These are phyloP conservation scores for Gymnorhina tibicen DNA, from an alignment of 2,113 vertebrate genomes.

Conservation along the genomic window DNA sequence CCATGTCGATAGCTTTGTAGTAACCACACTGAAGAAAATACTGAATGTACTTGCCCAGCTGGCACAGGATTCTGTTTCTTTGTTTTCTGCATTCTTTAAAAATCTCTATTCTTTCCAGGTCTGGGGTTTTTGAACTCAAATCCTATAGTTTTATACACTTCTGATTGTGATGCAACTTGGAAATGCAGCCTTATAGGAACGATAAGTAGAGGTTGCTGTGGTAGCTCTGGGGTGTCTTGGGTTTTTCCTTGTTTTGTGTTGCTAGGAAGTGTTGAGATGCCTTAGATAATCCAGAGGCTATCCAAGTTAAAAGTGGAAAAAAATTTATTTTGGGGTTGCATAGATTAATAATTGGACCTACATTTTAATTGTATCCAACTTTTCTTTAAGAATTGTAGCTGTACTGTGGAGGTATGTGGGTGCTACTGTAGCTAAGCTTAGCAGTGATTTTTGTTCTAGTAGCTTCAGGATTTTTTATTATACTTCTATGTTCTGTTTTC, in stretches of 20 bases:
- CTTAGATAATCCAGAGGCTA: neutral
- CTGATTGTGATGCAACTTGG: neutral
- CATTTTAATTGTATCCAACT: fast-evolving
- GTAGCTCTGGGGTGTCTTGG: neutral
- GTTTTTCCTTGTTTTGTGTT: neutral
- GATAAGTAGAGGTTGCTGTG: neutral
- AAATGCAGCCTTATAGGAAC: neutral
- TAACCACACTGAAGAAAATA: neutral
- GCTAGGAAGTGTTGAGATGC: neutral
- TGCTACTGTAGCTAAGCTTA: neutral
- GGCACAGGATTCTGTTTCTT: neutral
- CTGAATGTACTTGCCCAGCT: neutral
- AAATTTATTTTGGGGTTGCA: neutral
- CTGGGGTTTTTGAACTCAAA: neutral
- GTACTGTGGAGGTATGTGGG: neutral
- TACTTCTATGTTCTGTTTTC: neutral
- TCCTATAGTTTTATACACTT: neutral
- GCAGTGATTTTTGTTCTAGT: neutral
- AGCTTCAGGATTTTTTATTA: neutral
- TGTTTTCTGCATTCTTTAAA: neutral
- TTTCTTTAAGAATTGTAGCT: neutral
- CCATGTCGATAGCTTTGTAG: neutral
- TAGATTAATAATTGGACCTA: neutral
- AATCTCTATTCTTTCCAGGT: neutral
- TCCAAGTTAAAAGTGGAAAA: neutral